Percentiles rank a stretch among this genome's conserved stretches.
phyloP scores from a whole-genome alignment of 2,888 invertebrate species.

The Tipula unca region DNA sequence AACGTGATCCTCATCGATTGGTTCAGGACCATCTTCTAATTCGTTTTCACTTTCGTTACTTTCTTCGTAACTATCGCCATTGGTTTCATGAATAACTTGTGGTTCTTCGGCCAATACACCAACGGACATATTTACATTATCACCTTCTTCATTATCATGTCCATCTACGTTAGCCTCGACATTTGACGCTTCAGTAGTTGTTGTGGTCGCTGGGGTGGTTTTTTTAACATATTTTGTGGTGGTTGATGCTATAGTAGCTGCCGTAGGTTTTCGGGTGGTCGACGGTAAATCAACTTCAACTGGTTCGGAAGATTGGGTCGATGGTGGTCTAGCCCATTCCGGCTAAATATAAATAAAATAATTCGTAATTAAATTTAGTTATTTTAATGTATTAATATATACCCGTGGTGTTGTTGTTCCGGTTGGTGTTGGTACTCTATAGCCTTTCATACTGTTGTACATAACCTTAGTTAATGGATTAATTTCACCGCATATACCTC shows the following conservation, averaged over 20 bases:
- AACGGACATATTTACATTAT: neutral
- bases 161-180: constrained; percentile 29
- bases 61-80: constrained; percentile 25
- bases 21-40: constrained; percentile 31
- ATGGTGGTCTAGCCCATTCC: constrained; percentile 73
- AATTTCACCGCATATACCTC: constrained; percentile 68
- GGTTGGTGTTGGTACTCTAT: constrained; percentile 58
- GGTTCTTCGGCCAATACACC: neutral
- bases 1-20: constrained; percentile 38
- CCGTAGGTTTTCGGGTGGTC: constrained; percentile 33
- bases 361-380: neutral
- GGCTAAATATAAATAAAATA: constrained; percentile 46
- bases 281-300: constrained; percentile 40
- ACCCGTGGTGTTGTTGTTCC: constrained; percentile 60
- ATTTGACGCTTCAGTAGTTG: constrained; percentile 28
- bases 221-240: constrained; percentile 22
- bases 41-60: constrained; percentile 23
- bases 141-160: neutral
- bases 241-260: constrained; percentile 27
- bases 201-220: constrained; percentile 31
- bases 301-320: constrained; percentile 51
- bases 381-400: constrained; percentile 24
- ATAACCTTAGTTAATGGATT: constrained; percentile 68
- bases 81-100: constrained; percentile 24
- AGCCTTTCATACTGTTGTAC: constrained; percentile 60